A percentile compares a stretch with the other conserved stretches of the same genome.
phyloP scores from a whole-genome alignment of 2,797 vertebrate species.

The Semaprochilodus insignis region DNA sequence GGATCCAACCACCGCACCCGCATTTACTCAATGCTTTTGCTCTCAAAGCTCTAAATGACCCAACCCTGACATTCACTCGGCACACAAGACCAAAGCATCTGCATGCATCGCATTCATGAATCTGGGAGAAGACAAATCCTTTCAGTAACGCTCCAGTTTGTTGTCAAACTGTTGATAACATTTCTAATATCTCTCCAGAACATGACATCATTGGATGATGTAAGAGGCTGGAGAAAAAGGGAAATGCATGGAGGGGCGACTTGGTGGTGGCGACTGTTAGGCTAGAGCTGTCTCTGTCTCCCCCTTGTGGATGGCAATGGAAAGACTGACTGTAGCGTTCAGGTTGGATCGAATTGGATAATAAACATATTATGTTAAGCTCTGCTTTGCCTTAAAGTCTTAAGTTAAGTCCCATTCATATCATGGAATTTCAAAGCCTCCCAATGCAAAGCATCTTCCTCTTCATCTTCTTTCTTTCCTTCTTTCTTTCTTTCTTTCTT shows the following conservation, averaged over 20 bases:
- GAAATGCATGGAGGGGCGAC: conserved; percentile 30
- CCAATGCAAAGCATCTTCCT: not conserved
- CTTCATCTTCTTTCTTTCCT: no score
- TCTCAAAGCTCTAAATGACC: conserved; percentile 57
- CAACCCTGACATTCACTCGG: conserved; percentile 44
- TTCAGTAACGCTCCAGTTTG: conserved; percentile 37
- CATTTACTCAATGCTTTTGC: not conserved
- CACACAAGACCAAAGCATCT: conserved; percentile 6
- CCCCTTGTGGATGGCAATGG: conserved; percentile 71
- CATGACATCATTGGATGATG: conserved; percentile 61
- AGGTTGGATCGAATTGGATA: not conserved
- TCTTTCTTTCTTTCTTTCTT: no score
- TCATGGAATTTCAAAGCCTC: not conserved
- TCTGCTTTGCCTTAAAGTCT: not conserved
- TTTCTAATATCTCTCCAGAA: conserved; percentile 46
- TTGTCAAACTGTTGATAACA: conserved; percentile 52
- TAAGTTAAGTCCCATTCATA: not conserved
- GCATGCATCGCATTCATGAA: conserved; percentile 34
- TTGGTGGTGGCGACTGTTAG: conserved; percentile 4
- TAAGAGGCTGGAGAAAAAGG: conserved; percentile 36
- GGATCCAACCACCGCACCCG: conserved; percentile 15
- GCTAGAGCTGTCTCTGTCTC: conserved; percentile 71
- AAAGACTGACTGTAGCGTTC: not conserved
- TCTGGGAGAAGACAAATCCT: conserved; percentile 28
- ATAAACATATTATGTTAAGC: not conserved